Conservation (phyloP, 2,113 vertebrate species). For the Turdus rufiventris region DNA sequence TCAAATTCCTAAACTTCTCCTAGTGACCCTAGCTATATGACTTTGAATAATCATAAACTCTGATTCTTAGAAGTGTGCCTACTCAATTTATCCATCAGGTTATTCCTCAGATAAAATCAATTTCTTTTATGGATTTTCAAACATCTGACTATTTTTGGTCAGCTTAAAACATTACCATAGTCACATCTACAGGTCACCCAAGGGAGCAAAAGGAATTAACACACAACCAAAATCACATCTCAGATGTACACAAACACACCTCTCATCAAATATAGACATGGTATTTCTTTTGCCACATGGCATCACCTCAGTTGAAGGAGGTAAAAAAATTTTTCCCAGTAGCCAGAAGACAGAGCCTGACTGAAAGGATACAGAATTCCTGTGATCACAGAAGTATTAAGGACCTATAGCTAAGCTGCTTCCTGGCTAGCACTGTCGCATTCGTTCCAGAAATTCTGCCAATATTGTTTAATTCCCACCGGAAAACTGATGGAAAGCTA, state of each 20-base stretch:
- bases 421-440: background rate
- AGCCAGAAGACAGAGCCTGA: background rate
- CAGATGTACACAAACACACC: background rate
- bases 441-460: constrained; percentile 8
- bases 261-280: background rate
- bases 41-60: background rate
- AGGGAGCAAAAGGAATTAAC: background rate
- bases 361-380: background rate
- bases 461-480: background rate
- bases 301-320: background rate
- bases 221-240: background rate
- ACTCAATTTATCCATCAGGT: background rate
- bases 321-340: background rate
- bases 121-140: background rate
- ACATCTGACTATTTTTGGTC: background rate
- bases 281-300: background rate
- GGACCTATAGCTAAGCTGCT: background rate
- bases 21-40: background rate
- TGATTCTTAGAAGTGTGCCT: background rate
- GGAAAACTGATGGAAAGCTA: constrained; percentile 36
- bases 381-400: background rate
- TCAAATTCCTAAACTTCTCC: background rate
- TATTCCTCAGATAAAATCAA: background rate
- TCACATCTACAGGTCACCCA: background rate
- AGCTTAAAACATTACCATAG: background rate